Conservation (phyloP, 2,888 invertebrate species). For the Ecliptopera silaceata region DNA sequence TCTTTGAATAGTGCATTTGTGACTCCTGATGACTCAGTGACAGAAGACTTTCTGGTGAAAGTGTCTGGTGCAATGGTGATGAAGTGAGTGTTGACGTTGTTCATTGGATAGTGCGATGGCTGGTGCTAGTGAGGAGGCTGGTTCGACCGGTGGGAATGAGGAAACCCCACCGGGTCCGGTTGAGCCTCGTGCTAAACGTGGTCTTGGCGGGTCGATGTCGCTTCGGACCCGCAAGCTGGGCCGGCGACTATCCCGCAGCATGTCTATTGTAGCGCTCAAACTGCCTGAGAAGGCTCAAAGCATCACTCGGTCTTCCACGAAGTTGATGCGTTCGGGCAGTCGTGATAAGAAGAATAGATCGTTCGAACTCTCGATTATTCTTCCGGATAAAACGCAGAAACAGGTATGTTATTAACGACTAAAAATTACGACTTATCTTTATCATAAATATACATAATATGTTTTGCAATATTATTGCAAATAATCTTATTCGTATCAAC, state of each 20-base stretch:
- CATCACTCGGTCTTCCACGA: conserved; percentile 83
- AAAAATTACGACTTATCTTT: neutral
- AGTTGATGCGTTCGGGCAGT: conserved; percentile 82
- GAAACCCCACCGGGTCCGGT: conserved; percentile 46
- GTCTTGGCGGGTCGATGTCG: conserved; percentile 77
- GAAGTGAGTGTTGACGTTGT: conserved; percentile 71
- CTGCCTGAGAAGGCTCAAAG: conserved; percentile 84
- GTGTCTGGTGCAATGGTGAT: conserved; percentile 57
- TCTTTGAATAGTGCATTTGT: conserved; percentile 63
- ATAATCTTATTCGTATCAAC: too few relatives aligned
- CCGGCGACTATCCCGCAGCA: conserved; percentile 79
- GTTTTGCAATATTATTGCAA: too few relatives aligned
- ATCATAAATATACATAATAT: too few relatives aligned
- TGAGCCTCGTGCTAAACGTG: conserved; percentile 63
- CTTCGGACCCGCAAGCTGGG: conserved; percentile 77
- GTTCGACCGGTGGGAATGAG: conserved; percentile 46
- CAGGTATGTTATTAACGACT: conserved; percentile 68
- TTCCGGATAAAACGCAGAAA: conserved; percentile 85
- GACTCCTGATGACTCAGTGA: conserved; percentile 63
- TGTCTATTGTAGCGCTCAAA: conserved; percentile 81
- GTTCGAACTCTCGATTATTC: conserved; percentile 85
- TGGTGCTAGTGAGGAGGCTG: conserved; percentile 70
- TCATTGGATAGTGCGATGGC: conserved; percentile 71
- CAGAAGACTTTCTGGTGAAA: conserved; percentile 62
- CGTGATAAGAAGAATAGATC: conserved; percentile 82